Evolutionary conservation across 1,140 invertebrate genomes (phyloP).

Genomic region (Lasioglossum albipes): DNA sequence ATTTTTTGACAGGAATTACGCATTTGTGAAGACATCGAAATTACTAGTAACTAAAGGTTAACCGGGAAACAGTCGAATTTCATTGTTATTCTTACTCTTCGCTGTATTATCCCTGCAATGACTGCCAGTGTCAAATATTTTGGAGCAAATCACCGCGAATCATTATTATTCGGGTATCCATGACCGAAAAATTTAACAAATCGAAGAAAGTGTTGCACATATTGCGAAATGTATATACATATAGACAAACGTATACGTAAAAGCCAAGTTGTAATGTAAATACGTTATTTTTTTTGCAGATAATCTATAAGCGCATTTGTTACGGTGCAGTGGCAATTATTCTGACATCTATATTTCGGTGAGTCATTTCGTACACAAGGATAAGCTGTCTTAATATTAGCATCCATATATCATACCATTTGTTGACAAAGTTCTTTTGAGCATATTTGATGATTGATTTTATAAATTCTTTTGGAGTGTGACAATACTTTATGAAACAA

Average conservation of each 20-base stretch:
- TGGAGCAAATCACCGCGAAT: too few species aligned
- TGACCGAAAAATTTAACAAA: too few species aligned
- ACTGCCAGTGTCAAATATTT: too few species aligned
- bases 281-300: constrained; percentile 11
- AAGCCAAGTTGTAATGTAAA: neutral
- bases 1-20: too few species aligned
- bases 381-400: constrained; percentile 13
- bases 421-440: neutral
- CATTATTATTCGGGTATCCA: too few species aligned
- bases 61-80: too few species aligned
- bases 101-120: too few species aligned
- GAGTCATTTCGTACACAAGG: constrained; percentile 12
- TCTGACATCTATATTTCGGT: constrained; percentile 18
- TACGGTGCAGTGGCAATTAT: neutral
- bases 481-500: neutral
- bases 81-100: too few species aligned
- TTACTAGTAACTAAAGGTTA: too few species aligned
- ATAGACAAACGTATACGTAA: too few species aligned
- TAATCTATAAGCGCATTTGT: constrained; percentile 12
- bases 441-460: neutral
- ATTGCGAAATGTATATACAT: neutral
- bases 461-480: too few species aligned
- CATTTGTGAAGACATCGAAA: too few species aligned
- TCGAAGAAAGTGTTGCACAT: neutral
- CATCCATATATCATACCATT: constrained; percentile 22